Evolutionary conservation across 2,797 vertebrate species (phyloP).

Genomic region (Erethizon dorsatum): DNA sequence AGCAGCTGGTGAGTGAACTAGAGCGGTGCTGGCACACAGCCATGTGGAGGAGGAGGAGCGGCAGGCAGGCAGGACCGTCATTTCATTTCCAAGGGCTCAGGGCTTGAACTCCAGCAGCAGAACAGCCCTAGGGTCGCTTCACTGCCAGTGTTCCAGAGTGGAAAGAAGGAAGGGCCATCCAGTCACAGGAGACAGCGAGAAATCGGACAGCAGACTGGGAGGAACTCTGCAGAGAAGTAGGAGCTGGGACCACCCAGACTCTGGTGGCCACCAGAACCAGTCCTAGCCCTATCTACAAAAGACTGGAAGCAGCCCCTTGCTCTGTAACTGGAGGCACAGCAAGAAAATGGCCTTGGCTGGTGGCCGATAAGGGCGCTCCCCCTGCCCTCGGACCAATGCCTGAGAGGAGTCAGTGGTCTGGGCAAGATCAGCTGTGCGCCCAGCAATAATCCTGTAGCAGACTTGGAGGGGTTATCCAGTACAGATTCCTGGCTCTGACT

Average conservation of each 20-base stretch:
- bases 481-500: too few relatives aligned
- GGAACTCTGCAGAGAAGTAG: neutral
- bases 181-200: neutral
- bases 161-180: neutral
- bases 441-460: too few relatives aligned
- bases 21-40: neutral
- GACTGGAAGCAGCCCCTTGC: too few relatives aligned
- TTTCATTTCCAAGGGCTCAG: neutral
- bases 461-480: too few relatives aligned
- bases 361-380: too few relatives aligned
- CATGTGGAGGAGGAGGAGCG: neutral
- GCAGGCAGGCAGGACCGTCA: too few relatives aligned
- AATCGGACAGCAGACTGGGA: neutral
- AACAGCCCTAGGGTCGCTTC: neutral
- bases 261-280: neutral
- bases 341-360: too few relatives aligned
- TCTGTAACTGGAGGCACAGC: too few relatives aligned
- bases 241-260: neutral
- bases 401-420: too few relatives aligned
- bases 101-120: neutral
- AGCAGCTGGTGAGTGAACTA: neutral
- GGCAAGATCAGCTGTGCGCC: too few relatives aligned
- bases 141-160: too few relatives aligned
- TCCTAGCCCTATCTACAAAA: neutral
- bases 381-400: too few relatives aligned